Evolutionary conservation across 2,113 vertebrate species (phyloP).

Genomic region (Myiopsitta monachus): DNA sequence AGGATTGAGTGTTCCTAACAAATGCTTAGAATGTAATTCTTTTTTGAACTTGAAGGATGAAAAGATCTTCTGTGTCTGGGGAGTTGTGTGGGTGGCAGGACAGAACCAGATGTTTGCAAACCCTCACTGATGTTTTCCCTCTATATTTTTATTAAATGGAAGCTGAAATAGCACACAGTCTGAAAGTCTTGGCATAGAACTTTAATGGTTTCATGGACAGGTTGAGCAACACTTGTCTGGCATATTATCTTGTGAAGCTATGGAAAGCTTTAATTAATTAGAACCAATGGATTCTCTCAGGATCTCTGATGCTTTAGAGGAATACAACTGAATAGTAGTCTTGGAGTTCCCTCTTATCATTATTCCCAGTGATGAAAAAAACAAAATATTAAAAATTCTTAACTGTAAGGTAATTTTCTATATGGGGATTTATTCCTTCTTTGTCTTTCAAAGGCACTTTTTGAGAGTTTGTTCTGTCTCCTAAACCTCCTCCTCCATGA

Average conservation of each 20-base stretch:
- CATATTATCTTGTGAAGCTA: neutral
- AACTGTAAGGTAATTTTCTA: neutral
- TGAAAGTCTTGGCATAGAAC: neutral
- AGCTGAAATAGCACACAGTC: neutral
- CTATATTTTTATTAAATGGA: neutral
- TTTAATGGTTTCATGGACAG: neutral
- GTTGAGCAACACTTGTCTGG: neutral
- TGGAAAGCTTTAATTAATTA: neutral
- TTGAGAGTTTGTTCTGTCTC: neutral
- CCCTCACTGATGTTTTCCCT: neutral
- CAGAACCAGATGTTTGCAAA: neutral
- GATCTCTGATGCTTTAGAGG: neutral
- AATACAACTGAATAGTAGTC: neutral
- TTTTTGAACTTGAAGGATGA: neutral
- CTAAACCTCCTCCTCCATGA: neutral
- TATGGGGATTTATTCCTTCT: neutral
- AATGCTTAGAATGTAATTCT: neutral
- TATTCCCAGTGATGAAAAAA: neutral
- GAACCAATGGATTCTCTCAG: neutral
- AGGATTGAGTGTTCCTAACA: neutral
- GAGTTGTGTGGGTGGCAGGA: neutral
- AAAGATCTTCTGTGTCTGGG: neutral
- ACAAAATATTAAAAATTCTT: neutral
- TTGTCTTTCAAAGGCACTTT: neutral
- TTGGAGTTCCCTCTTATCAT: neutral